These are phyloP conservation scores for Actinernus sp. DNA, from an alignment of 92 coral and sea anemone genomes.

Conservation along the genomic window DNA sequence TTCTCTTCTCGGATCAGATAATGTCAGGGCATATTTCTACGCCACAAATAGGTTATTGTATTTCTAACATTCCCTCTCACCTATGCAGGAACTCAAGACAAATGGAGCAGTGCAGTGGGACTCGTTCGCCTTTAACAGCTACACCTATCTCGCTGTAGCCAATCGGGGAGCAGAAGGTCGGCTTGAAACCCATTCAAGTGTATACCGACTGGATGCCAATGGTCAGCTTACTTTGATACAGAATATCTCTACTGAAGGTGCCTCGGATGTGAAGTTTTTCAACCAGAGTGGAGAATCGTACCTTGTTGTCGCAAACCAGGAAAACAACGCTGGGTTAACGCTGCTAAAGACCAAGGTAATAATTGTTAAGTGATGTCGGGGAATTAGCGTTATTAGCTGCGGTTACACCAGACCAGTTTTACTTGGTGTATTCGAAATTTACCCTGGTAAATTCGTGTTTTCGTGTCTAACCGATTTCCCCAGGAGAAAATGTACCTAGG, in stretches of 20 bases:
- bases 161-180: conserved; percentile 84
- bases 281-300: conserved; percentile 61
- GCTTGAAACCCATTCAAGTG: conserved; percentile 76
- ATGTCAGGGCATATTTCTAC: too few relatives aligned
- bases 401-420: too few relatives aligned
- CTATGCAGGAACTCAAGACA: conserved; percentile 73
- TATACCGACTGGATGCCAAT: conserved; percentile 65
- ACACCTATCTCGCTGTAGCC: conserved; percentile 86
- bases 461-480: too few relatives aligned
- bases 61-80: too few relatives aligned
- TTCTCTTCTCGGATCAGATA: too few relatives aligned
- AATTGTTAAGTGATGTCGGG: too few relatives aligned
- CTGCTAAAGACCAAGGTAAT: conserved; percentile 81
- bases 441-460: too few relatives aligned
- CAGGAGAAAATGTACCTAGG: too few relatives aligned
- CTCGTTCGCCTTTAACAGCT: conserved; percentile 55
- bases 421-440: too few relatives aligned
- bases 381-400: too few relatives aligned
- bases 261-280: conserved; percentile 87
- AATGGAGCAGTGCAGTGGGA: conserved; percentile 89
- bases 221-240: conserved; percentile 73
- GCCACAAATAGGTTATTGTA: too few relatives aligned
- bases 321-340: conserved; percentile 71
- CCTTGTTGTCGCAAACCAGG: conserved; percentile 82
- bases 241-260: conserved; percentile 81